Base-by-base conservation (phyloP, 2,888 invertebrate species). In the Melinaea menophilus region DNA sequence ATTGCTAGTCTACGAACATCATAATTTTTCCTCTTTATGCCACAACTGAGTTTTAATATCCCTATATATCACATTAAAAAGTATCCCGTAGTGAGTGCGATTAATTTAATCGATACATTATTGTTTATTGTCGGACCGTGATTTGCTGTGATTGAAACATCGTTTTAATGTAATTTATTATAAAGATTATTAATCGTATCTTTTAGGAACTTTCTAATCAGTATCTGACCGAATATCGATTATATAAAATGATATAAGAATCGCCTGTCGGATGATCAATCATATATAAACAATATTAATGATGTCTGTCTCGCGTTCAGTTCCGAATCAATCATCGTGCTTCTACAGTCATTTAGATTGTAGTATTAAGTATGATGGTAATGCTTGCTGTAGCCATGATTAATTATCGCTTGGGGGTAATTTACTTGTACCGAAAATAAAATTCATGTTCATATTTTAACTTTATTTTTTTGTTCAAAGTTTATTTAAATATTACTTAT, bases 271-370 rank as follows among this genome's bases (percentile, higher is more conserved):
- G 75, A 75, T 72, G 69, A 89, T 89, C 81, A 79, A 88, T 89
- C 88, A 88, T 74, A 71, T 70, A 72, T 77, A 78, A 81, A 82
- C 73, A 79, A 78, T 84, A 88, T 87, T 86, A 86, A 88, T 87
- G 82, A 79, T 84, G 73, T 79, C 76, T 82, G 82, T 79, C 80
- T 73, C 71, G 72, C 69, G 75, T 77, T 80, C 78, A 77, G 78
- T 72, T 78, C 73, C 71, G 75, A 80, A 85, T 86, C 82, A 80
- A 86, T 85, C 84, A 84, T 84, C 75, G 69, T 71, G 72, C 71
- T 71, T 69, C 71, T 73, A 72, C 73, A 75, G 71, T 77, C 75
- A 63, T 72, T 72, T 63, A 65, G 69, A 66, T 66, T 70, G 66
- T 69, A 68, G 64, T 69, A 69, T 67, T 69, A 65, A 69, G 65